Base-by-base conservation (phyloP, 2,797 vertebrate genomes). In the Chelmon rostratus region DNA sequence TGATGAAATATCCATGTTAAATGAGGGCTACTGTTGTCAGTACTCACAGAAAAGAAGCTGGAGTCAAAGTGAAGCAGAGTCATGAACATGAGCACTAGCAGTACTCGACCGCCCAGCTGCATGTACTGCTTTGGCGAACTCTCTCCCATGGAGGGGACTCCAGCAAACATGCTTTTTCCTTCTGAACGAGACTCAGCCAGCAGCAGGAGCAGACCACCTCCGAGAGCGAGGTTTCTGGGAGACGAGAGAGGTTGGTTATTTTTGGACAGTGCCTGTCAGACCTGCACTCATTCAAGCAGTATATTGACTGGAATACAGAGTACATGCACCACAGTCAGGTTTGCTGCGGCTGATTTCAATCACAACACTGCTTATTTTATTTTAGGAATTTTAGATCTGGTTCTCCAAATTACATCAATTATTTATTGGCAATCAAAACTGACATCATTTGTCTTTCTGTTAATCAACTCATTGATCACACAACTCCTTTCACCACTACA, bases 21-120 rank as follows among this genome's bases (percentile, higher is more conserved):
- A 62, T 3, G 2, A 21, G 18, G n/a, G 16, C 3, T 6, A 1
- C 15, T 59, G 47, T 6, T 37, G n/a, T 46, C n/a, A 2, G 49
- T 54, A 96, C 98, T 97, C 83, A 99, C 98, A 46, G 96, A 98
- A 92, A 99, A 97, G 94, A 99, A 97, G 90, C 92, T 97, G 91
- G 96, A 90, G n/a, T 99, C 97, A 12, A 99, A 98, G 93, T 99
- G 98, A 16, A 99, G 95, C 78, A 99, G 94, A 3, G 98, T 99
- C 98, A 99, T 99, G 95, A 99, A 99, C 98, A 99, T 99, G 82
- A 99, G 95, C 74, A 99, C 97, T 0, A 99, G 96, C 80, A 99
- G 94, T 5, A 99, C 97, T 0, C 98, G 93, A 0, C 98, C 98
- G 0, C 98, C 98, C 23, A 99, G 94, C 95, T 99, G 98, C 98